A percentile compares a stretch with the other conserved stretches of the same genome.
Conservation (phyloP, 1,140 invertebrate genomes). For the Drosophila aff. region DNA sequence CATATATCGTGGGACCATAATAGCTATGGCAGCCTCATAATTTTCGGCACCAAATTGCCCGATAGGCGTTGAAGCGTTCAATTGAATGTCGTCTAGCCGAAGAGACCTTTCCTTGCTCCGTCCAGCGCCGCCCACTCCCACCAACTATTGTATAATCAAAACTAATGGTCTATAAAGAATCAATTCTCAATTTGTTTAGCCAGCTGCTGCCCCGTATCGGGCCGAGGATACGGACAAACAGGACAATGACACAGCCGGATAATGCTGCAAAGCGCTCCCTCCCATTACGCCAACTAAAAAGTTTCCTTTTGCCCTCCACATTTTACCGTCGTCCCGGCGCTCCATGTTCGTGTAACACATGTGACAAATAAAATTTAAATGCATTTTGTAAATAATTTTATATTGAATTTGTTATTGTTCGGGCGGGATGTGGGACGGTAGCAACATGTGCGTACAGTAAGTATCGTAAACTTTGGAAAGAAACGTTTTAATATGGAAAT, state of each 20-base stretch:
- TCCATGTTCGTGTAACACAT: slow-evolving; percentile 60
- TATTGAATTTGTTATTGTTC: slow-evolving; percentile 44
- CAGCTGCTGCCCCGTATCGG: slow-evolving; percentile 63
- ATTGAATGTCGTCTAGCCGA: slow-evolving; percentile 72
- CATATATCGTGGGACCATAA: slow-evolving; percentile 79
- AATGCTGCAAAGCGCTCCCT: slow-evolving; percentile 34
- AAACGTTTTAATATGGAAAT: background rate
- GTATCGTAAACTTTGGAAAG: slow-evolving; percentile 10
- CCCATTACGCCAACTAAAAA: slow-evolving; percentile 49
- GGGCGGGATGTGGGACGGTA: background rate
- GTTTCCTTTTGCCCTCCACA: slow-evolving; percentile 9
- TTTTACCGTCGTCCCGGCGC: background rate
- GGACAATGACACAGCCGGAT: slow-evolving; percentile 48
- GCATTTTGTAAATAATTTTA: slow-evolving; percentile 62
- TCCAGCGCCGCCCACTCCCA: slow-evolving; percentile 2
- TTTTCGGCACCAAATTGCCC: slow-evolving; percentile 81
- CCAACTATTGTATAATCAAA: slow-evolving; percentile 82
- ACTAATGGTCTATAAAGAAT: slow-evolving; percentile 85
- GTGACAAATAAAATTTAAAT: slow-evolving; percentile 79
- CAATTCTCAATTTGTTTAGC: slow-evolving; percentile 85
- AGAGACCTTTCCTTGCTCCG: slow-evolving; percentile 39
- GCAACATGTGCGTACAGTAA: slow-evolving; percentile 14
- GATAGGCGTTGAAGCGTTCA: slow-evolving; percentile 83
- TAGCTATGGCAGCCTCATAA: slow-evolving; percentile 74
- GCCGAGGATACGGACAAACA: slow-evolving; percentile 32